Percentiles rank a stretch among this genome's conserved stretches.
Conservation (phyloP, 2,113 vertebrate genomes). For the Eurystomus gularis region DNA sequence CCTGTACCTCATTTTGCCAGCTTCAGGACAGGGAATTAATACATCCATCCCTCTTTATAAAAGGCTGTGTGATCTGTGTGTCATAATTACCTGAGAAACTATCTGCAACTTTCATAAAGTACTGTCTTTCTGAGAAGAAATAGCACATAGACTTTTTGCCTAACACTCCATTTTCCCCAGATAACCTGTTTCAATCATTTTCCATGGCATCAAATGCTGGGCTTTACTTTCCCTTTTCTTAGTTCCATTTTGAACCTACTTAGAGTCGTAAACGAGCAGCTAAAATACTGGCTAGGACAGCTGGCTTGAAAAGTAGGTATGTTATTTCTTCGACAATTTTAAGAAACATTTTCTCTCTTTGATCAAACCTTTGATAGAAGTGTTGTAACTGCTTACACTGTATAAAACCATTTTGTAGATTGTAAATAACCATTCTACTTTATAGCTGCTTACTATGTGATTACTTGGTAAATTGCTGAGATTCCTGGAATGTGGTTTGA, state of each 20-base stretch:
- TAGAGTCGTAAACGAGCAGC: not conserved
- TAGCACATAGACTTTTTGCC: not conserved
- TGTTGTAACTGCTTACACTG: conserved; percentile 41
- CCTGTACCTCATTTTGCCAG: not conserved
- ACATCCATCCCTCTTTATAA: not conserved
- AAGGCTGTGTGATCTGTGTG: not conserved
- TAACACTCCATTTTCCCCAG: not conserved
- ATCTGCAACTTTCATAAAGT: not conserved
- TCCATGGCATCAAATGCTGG: not conserved
- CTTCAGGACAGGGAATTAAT: not conserved
- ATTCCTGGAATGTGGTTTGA: conserved; percentile 62
- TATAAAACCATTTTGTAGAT: conserved; percentile 56
- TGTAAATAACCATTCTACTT: conserved; percentile 58
- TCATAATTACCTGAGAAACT: not conserved
- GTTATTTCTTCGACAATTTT: not conserved
- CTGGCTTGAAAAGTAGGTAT: not conserved
- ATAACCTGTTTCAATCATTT: not conserved
- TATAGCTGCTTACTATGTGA: conserved; percentile 43
- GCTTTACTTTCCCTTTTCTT: not conserved
- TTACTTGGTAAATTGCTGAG: conserved; percentile 42
- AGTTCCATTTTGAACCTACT: not conserved
- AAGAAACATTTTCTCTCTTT: conserved; percentile 50
- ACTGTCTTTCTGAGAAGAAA: not conserved
- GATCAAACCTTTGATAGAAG: conserved; percentile 40
- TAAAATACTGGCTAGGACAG: not conserved